Conservation (phyloP, 2,888 invertebrate species). For the Caradrina clavipalpis region DNA sequence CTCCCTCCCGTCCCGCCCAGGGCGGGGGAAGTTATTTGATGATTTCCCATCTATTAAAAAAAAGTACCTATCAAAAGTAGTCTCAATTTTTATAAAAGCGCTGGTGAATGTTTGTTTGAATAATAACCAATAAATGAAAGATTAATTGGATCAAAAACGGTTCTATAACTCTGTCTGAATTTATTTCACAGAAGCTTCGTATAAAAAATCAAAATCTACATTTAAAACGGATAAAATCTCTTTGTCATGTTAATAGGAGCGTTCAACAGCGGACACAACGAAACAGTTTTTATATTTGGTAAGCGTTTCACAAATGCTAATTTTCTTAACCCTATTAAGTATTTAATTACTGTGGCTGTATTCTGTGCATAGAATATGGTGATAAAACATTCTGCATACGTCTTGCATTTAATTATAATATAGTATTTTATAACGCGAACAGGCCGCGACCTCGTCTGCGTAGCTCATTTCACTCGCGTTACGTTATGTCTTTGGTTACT, state of each 20-base stretch:
- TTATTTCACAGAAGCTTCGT: background rate
- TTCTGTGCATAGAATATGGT: constrained; percentile 1
- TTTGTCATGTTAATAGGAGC: constrained; percentile 28
- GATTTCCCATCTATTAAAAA: too few relatives aligned
- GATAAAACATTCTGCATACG: background rate
- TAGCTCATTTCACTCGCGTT: too few relatives aligned
- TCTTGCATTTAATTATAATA: constrained; percentile 2
- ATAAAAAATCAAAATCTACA: background rate
- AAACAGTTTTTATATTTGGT: constrained; percentile 1
- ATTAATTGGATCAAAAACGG: background rate
- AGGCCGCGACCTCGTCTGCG: too few relatives aligned
- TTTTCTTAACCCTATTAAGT: constrained; percentile 18
- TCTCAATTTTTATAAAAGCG: too few relatives aligned
- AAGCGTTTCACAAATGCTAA: background rate
- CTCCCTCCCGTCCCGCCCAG: too few relatives aligned
- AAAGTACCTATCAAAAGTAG: too few relatives aligned
- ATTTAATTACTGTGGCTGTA: constrained; percentile 21
- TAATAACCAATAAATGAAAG: background rate
- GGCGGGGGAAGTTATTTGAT: too few relatives aligned
- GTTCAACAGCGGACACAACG: background rate
- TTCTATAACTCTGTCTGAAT: background rate
- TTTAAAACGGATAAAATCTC: constrained; percentile 2
- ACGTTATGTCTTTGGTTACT: too few relatives aligned
- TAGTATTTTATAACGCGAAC: too few relatives aligned
- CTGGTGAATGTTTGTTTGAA: too few relatives aligned